Percentiles rank a stretch among this genome's conserved stretches.
Evolutionary conservation across 1,140 invertebrate species (phyloP).

Genomic region (Onthophagus taurus): DNA sequence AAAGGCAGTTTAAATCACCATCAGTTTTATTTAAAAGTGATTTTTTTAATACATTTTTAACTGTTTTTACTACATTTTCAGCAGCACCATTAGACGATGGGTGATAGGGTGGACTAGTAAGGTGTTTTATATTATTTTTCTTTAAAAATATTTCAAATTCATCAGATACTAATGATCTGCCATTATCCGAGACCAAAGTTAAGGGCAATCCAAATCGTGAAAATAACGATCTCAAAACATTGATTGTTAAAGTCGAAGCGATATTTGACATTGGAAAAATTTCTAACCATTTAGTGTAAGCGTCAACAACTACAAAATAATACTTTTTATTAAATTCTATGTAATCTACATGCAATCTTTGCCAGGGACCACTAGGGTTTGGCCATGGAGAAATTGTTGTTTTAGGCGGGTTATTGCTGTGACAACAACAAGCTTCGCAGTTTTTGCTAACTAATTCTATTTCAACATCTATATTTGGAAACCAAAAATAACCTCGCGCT

Average conservation of each 20-base stretch:
- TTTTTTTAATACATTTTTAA: constrained; percentile 33
- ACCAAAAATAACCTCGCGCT: no score
- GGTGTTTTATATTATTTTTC: no score
- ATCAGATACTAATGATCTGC: not conserved
- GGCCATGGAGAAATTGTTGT: constrained; percentile 4
- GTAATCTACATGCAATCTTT: constrained; percentile 41
- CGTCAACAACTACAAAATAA: constrained; percentile 39
- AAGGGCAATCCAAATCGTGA: constrained; percentile 2
- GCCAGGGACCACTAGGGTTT: constrained; percentile 32
- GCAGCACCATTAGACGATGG: constrained; percentile 35
- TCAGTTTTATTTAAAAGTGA: no score
- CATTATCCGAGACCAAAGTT: constrained; percentile 9
- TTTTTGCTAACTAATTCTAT: constrained; percentile 26
- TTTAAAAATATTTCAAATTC: no score
- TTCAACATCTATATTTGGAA: constrained; percentile 35
- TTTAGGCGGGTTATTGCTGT: constrained; percentile 6
- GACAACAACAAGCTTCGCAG: constrained; percentile 13
- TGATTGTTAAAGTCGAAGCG: constrained; percentile 17
- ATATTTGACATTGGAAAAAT: no score
- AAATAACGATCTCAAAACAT: constrained; percentile 19
- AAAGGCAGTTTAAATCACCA: not conserved
- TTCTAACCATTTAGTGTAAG: constrained; percentile 39
- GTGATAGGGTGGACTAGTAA: constrained; percentile 28
- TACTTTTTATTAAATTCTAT: constrained; percentile 33
- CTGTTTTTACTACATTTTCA: constrained; percentile 35